Evolutionary conservation across 2,797 vertebrate genomes (phyloP).

Genomic region (Odontamblyopus lacepedii): DNA sequence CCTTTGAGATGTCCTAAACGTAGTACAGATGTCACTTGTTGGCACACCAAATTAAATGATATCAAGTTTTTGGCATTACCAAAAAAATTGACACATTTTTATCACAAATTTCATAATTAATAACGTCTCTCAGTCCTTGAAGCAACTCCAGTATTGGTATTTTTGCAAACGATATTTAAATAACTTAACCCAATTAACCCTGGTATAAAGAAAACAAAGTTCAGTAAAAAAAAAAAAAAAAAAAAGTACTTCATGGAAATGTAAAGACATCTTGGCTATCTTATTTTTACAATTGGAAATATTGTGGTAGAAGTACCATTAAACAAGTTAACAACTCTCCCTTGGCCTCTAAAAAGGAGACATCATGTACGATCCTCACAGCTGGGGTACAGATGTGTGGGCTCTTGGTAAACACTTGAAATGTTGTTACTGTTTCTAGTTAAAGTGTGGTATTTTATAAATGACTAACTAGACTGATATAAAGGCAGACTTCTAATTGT

Average conservation of each 20-base stretch:
- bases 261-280: background rate
- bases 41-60: background rate
- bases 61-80: background rate
- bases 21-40: background rate
- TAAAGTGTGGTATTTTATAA: conserved; percentile 6
- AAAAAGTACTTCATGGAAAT: background rate
- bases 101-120: background rate
- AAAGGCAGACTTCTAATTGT: conserved; percentile 39
- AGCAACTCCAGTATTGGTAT: background rate
- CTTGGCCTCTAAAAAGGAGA: background rate
- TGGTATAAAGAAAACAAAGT: background rate
- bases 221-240: background rate
- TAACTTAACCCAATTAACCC: background rate
- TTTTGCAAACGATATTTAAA: background rate
- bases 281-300: background rate
- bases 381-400: conserved; percentile 29
- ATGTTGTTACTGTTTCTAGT: conserved; percentile 21
- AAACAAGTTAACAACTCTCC: background rate
- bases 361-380: conserved; percentile 25
- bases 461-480: conserved; percentile 16
- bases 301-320: background rate
- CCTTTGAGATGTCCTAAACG: conserved; percentile 15
- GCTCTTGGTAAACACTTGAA: conserved; percentile 18
- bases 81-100: background rate
- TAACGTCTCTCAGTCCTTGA: background rate